phyloP scores from a whole-genome alignment of 2,113 vertebrate species.

The Eulemur macaco region DNA sequence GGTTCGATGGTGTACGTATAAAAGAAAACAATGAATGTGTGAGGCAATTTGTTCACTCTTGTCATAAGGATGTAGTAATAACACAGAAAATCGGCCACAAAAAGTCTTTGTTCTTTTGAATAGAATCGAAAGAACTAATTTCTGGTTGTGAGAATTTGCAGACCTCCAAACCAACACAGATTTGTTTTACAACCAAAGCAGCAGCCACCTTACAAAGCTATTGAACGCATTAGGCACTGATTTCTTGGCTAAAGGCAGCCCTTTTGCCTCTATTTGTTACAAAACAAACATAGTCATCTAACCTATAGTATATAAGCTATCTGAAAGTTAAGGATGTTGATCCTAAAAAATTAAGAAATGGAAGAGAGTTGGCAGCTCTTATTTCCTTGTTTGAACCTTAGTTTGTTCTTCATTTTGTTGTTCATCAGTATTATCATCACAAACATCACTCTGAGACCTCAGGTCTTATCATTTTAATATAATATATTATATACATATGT shows the following conservation, averaged over 20 bases:
- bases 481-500: too few relatives aligned
- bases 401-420: background rate
- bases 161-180: background rate
- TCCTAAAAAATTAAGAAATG: background rate
- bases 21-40: background rate
- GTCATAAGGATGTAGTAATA: background rate
- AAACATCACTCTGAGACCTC: background rate
- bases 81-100: background rate
- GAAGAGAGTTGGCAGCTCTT: background rate
- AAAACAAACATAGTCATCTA: background rate
- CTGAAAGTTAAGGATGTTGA: background rate
- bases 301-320: background rate
- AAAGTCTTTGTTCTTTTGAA: background rate
- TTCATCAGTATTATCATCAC: background rate
- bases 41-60: background rate
- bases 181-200: background rate
- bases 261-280: background rate
- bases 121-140: background rate
- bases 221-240: background rate
- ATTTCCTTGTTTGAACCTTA: background rate
- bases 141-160: background rate
- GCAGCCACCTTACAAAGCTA: background rate
- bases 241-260: background rate
- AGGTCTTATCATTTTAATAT: background rate
- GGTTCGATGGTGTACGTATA: fast-evolving